Base-by-base conservation (phyloP, 2,888 invertebrate species). In the Thymelicus acteon region DNA sequence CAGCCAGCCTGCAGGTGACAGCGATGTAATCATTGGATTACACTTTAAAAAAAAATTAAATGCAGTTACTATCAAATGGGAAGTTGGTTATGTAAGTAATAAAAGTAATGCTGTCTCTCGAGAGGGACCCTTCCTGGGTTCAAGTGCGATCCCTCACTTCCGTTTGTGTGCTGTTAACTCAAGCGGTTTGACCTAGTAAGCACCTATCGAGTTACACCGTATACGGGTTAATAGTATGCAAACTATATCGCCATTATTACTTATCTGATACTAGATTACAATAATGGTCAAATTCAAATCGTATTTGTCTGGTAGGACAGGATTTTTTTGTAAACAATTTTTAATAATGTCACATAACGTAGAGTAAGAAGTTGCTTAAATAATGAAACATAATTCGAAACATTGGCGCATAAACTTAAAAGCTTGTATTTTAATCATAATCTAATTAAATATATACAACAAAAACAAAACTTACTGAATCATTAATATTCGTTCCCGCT, bases 61-160 rank as follows among this genome's bases (percentile, higher is more conserved):
- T 44, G 12, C 0, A 4, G 12, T 3, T 12, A 12, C 8, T 44
- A 44, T 12, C 7, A 8, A 8, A 12, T 12, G 44, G 4, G 12
- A 10, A 44, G 12, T 10, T 12, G 3, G 15, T 19, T 13, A 15
- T 19, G 19, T 19, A 15, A 52, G 0, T 52, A 2, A 19, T n/a
- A 49, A 44, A 44, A 15, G 7, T n/a, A 24, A 8, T 54, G 10
- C 12, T 24, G 24, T 5, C n/a, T n/a, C 37, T 24, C 24, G 24
- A 44, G 31, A 48, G 62, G 49, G 49, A 49, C 49, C 49, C 62
- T 63, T 63, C 49, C 62, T 48, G 62, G 8, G 49, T 37, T 63
- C n/a, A 37, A 48, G 62, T 24, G 24, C 49, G 47, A 48, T 48
- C 13, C 54, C 8, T 54, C 54, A 37, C 49, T 63, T 63, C 62